Base-by-base conservation (phyloP, 2,888 invertebrate genomes). In the Drosophila melanosoma region DNA sequence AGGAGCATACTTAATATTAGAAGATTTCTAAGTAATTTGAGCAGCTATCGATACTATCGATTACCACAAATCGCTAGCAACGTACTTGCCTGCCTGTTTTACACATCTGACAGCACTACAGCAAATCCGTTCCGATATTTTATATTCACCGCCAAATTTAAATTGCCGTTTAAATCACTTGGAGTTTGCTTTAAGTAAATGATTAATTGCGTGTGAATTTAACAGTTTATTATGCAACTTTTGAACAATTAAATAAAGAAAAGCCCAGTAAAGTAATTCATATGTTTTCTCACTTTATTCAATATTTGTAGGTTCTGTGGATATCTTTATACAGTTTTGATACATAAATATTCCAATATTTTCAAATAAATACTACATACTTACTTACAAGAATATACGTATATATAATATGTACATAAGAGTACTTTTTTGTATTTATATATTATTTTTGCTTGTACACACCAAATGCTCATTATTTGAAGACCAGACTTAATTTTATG, bases 401-500 rank as follows among this genome's bases (percentile, higher is more conserved):
- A 42, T 65, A 53, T 58, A 33, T 29, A 29, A 33, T 56, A 64
- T 64, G 38, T 74, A 79, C 77, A 64, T 56, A 35, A 51, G 64
- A 79, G 76, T 70, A 78, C 67, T 54, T 54, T 35, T 17, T 49
- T 38, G 17, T 23, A 45, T 45, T 45, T 45, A 45, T 38, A 12
- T n/a, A 10, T 26, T 36, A 45, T 40, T 66, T 32, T 38, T 82
- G 64, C 76, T 89, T 86, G 85, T 86, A 86, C 89, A 87, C 87
- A 89, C 82, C 89, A 86, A 86, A 86, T 86, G 86, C 86, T 87
- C 85, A 74, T 74, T 75, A 45, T 62, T 40, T 68, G 74, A 74
- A 67, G 66, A 69, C 74, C 70, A 62, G 57, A 71, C 58, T 74
- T 75, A 73, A 69, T 56, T 26, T 59, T 83, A 87, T 76, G 42